Evolutionary conservation across 2,797 vertebrate genomes (phyloP).

Genomic region (Tamandua tetradactyla): DNA sequence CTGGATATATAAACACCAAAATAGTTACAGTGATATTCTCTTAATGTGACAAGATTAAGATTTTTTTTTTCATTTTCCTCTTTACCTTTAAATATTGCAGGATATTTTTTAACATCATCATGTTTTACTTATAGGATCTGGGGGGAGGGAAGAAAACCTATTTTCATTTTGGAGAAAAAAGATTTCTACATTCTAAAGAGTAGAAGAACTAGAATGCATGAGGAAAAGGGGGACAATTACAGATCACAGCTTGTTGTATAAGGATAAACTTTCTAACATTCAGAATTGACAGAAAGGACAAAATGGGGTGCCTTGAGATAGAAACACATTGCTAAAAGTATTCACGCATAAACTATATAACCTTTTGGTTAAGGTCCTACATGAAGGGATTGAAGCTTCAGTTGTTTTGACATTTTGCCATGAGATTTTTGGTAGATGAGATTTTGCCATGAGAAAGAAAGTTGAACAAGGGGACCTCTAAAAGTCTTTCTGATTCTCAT

Average conservation of each 20-base stretch:
- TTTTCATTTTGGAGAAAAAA: background rate
- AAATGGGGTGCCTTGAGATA: background rate
- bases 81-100: background rate
- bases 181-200: background rate
- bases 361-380: background rate
- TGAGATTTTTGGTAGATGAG: background rate
- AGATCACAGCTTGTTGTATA: background rate
- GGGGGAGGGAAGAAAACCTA: background rate
- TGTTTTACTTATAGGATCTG: background rate
- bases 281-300: background rate
- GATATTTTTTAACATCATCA: background rate
- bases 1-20: background rate
- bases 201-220: background rate
- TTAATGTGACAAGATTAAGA: background rate
- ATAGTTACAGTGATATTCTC: background rate
- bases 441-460: conserved; percentile 42
- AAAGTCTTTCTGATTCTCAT: background rate
- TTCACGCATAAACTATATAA: background rate
- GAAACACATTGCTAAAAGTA: background rate
- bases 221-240: background rate
- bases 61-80: background rate
- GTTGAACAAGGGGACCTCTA: background rate
- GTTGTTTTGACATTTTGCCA: conserved; percentile 20
- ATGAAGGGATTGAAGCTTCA: background rate
- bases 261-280: background rate